phyloP scores from a whole-genome alignment of 2,797 vertebrate species.

The Trichosurus vulpecula region DNA sequence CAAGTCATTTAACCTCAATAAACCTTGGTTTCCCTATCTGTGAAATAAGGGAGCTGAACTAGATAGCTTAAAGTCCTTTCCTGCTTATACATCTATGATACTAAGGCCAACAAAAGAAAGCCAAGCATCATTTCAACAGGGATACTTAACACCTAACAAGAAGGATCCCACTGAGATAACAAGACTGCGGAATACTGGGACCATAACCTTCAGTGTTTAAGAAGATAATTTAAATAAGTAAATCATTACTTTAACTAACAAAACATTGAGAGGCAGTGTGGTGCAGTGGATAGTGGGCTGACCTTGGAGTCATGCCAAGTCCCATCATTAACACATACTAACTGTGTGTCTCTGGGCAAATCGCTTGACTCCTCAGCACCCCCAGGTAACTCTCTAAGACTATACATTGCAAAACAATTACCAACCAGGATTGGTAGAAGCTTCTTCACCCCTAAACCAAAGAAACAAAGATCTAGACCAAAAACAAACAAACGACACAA shows the following conservation, averaged over 20 bases:
- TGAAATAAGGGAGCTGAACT: not conserved
- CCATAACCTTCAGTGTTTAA: not conserved
- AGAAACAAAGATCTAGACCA: not conserved
- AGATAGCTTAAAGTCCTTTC: not conserved
- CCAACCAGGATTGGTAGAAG: not conserved
- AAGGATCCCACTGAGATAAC: constrained; percentile 8
- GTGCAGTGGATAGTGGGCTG: not conserved
- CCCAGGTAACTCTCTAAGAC: not conserved
- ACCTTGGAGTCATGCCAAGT: not conserved
- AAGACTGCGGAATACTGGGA: constrained; percentile 9
- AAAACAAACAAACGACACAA: not conserved
- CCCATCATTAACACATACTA: not conserved
- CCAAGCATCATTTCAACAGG: constrained; percentile 22
- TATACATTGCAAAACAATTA: not conserved
- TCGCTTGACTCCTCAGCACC: not conserved
- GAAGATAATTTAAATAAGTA: constrained; percentile 19
- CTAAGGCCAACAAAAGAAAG: constrained; percentile 17
- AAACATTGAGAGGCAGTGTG: not conserved
- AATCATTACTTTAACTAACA: constrained; percentile 15
- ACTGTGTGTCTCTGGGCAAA: not conserved
- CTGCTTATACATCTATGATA: not conserved
- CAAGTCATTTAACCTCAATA: not conserved
- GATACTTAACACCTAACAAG: constrained; percentile 18
- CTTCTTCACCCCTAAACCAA: not conserved
- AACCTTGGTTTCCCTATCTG: not conserved